A percentile compares a stretch with the other conserved stretches of the same genome.
Evolutionary conservation across 2,888 invertebrate species (phyloP).

Genomic region (Ganaspis brasiliensis): DNA sequence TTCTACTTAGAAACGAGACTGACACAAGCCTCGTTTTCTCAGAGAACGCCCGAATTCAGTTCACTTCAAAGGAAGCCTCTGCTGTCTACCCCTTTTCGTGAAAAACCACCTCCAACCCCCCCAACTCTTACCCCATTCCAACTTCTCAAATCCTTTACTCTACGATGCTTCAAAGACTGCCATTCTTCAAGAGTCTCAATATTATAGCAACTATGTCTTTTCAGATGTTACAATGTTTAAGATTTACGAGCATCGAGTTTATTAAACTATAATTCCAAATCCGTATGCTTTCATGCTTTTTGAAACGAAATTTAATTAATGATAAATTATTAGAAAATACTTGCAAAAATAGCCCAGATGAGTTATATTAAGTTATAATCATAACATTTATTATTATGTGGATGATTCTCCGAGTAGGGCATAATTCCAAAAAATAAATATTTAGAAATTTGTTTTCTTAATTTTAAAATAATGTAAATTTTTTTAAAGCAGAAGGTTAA

Average conservation of each 20-base stretch:
- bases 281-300: too few relatives aligned
- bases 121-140: not conserved
- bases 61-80: slow-evolving; percentile 35
- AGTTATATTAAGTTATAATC: too few relatives aligned
- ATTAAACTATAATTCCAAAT: not conserved
- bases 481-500: too few relatives aligned
- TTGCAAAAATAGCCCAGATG: too few relatives aligned
- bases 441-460: too few relatives aligned
- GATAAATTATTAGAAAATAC: too few relatives aligned
- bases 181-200: slow-evolving; percentile 27
- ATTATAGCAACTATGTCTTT: slow-evolving; percentile 15
- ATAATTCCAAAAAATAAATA: too few relatives aligned
- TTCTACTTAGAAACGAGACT: slow-evolving; percentile 21
- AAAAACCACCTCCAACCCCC: slow-evolving; percentile 15
- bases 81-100: slow-evolving; percentile 30
- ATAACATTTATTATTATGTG: too few relatives aligned
- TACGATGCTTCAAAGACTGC: slow-evolving; percentile 35
- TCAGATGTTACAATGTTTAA: slow-evolving; percentile 24
- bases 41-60: slow-evolving; percentile 40
- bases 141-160: slow-evolving; percentile 28
- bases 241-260: not conserved
- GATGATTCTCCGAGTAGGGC: too few relatives aligned
- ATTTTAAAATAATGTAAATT: too few relatives aligned
- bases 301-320: too few relatives aligned
- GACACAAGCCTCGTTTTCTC: slow-evolving; percentile 16